A percentile compares a stretch with the other conserved stretches of the same genome.
Evolutionary conservation across 2,113 vertebrate species (phyloP).

Genomic region (Macquaria australasica): DNA sequence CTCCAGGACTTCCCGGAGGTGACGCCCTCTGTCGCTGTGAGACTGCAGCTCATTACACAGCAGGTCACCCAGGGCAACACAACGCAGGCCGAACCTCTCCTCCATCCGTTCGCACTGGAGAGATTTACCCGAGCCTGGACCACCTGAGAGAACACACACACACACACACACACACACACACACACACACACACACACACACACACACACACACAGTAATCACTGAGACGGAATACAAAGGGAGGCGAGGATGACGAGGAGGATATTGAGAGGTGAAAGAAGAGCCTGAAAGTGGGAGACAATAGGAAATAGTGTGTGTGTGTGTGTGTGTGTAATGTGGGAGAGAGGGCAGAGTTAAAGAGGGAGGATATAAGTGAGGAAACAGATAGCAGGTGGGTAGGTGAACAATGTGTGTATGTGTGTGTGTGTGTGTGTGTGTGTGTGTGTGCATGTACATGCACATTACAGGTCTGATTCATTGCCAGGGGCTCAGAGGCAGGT

Average conservation of each 20-base stretch:
- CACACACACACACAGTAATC: neutral
- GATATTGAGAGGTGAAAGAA: slow-evolving; percentile 7
- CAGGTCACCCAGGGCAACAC: slow-evolving; percentile 85
- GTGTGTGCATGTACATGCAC: neutral
- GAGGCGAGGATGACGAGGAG: neutral
- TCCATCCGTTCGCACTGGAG: slow-evolving; percentile 90
- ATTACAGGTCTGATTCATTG: slow-evolving; percentile 26
- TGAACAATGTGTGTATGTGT: neutral
- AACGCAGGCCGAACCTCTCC: slow-evolving; percentile 88
- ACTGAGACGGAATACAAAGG: neutral
- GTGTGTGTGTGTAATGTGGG: no score
- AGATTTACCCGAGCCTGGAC: slow-evolving; percentile 93
- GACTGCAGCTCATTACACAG: slow-evolving; percentile 86
- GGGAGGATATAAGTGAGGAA: neutral
- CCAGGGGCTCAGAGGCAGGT: slow-evolving; percentile 6
- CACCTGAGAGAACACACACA: slow-evolving; percentile 83
- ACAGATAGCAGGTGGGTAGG: neutral
- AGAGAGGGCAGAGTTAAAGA: neutral
- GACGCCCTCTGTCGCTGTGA: slow-evolving; percentile 87
- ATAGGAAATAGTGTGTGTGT: neutral
- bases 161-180: neutral
- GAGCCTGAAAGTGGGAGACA: neutral
- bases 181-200: neutral
- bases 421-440: slow-evolving; percentile 3
- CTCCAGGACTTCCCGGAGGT: slow-evolving; percentile 87